phyloP scores from a whole-genome alignment of 1,140 invertebrate species.

The Tetragonula clypearis region DNA sequence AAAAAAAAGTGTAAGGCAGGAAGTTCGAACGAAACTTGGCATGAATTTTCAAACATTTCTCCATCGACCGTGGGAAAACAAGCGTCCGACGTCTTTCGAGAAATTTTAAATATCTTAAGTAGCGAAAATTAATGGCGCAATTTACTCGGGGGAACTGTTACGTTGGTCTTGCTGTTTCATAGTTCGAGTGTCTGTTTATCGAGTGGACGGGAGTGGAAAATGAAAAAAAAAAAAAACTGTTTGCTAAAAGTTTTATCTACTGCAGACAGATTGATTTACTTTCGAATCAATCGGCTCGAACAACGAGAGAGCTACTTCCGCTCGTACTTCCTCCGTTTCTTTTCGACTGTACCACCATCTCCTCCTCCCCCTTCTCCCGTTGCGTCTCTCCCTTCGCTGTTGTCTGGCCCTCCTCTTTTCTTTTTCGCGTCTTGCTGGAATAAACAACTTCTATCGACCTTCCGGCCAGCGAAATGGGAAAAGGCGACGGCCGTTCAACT shows the following conservation, averaged over 20 bases:
- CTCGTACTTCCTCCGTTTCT: constrained; percentile 37
- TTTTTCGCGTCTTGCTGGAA: constrained; percentile 63
- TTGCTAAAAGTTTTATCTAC: constrained; percentile 74
- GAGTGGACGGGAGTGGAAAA: constrained; percentile 26
- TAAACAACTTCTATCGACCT: constrained; percentile 77
- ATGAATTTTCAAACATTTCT: neutral
- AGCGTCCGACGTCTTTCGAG: neutral
- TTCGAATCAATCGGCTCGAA: constrained; percentile 66
- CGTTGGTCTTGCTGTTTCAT: neutral
- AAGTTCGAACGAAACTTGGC: neutral
- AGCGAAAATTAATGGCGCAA: neutral
- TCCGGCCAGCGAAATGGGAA: constrained; percentile 70
- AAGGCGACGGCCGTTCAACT: constrained; percentile 68
- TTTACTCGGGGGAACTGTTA: no score
- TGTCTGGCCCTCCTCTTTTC: constrained; percentile 50
- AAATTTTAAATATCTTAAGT: neutral
- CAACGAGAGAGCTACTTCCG: constrained; percentile 60
- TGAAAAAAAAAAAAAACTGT: constrained; percentile 49
- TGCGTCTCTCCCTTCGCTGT: constrained; percentile 27
- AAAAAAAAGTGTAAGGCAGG: no score
- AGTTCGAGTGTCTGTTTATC: constrained; percentile 27
- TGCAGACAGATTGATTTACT: constrained; percentile 72
- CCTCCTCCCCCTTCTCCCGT: constrained; percentile 25
- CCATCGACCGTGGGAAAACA: no score
- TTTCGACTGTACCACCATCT: constrained; percentile 26